phyloP scores from a whole-genome alignment of 2,888 invertebrate genomes.

The Dinocampus coccinellae region DNA sequence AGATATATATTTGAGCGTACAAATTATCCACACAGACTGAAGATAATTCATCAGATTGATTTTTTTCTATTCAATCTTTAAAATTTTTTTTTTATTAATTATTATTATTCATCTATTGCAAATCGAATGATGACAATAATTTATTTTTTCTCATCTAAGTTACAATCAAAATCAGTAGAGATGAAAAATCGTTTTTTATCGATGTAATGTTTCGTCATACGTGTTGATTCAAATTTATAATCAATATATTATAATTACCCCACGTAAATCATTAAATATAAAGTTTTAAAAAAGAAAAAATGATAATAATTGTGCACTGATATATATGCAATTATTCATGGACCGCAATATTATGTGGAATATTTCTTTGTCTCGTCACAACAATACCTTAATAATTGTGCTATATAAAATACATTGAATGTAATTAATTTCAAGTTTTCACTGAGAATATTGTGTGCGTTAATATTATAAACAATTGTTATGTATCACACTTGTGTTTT shows the following conservation, averaged over 20 bases:
- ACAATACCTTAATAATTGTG: neutral
- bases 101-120: neutral
- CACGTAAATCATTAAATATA: neutral
- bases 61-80: neutral
- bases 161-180: neutral
- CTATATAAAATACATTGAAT: neutral
- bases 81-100: neutral
- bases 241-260: neutral
- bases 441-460: neutral
- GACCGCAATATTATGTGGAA: neutral
- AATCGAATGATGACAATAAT: conserved; percentile 4
- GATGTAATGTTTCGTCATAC: conserved; percentile 10
- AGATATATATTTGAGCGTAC: neutral
- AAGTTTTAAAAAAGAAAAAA: neutral
- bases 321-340: neutral
- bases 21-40: conserved; percentile 20
- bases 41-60: neutral
- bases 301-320: neutral
- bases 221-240: neutral
- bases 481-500: neutral
- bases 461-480: neutral
- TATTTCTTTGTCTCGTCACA: no score
- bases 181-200: conserved; percentile 13
- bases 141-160: conserved; percentile 17
- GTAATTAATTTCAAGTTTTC: neutral